These are phyloP conservation scores for Hystrix cristata DNA, from an alignment of 2,113 vertebrate genomes.

Conservation along the genomic window DNA sequence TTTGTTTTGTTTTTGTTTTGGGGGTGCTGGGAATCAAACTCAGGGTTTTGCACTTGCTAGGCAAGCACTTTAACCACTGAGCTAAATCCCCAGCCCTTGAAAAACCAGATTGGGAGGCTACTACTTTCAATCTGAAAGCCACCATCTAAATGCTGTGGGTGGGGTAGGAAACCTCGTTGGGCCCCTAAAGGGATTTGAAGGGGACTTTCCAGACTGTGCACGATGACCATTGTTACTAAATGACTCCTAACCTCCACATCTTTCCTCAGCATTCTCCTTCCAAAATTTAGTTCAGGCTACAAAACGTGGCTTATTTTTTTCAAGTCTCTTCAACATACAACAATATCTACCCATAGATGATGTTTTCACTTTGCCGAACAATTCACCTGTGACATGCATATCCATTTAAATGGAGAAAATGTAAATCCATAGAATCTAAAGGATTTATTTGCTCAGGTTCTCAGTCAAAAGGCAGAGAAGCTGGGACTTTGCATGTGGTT, in stretches of 20 bases:
- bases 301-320: not conserved
- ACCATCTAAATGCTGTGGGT: not conserved
- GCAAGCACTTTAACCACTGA: too few species aligned
- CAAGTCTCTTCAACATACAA: not conserved
- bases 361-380: constrained; percentile 22
- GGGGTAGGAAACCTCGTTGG: not conserved
- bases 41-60: too few species aligned
- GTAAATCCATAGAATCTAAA: not conserved
- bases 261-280: not conserved
- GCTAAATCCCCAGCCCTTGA: too few species aligned
- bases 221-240: not conserved
- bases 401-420: not conserved
- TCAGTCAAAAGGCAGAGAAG: not conserved
- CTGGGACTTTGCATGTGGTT: not conserved
- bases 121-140: not conserved
- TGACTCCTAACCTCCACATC: not conserved
- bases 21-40: too few species aligned
- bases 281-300: constrained; percentile 3
- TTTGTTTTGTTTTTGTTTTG: too few species aligned
- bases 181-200: not conserved
- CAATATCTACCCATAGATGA: not conserved
- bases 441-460: not conserved
- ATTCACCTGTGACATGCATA: not conserved
- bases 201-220: not conserved
- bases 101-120: not conserved